Evolutionary conservation across 1,140 invertebrate species (phyloP), one percentile per base, ranked within the genome.

Genomic region (Diachasmimorpha longicaudata): DNA sequence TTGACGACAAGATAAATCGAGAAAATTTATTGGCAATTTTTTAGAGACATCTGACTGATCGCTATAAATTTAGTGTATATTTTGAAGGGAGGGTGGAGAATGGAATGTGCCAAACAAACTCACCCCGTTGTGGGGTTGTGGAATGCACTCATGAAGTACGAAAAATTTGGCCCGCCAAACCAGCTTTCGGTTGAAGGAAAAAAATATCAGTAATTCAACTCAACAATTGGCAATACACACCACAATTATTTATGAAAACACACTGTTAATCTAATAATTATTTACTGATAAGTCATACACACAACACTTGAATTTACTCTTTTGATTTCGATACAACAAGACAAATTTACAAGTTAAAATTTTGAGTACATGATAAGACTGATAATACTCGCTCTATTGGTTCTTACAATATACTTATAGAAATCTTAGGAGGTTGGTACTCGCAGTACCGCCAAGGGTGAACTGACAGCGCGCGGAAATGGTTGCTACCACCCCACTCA

Each of bases 391-490:
- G 11, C 11, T 46, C 10, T 46, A 46, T n/a, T 46, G 2, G 11
- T 52, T 52, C 48, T 52, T 52, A 52, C 48, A 52, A 16, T 52
- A 16, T n/a, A 52, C 48, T 52, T 10, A 46, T 46, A 46, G 10
- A 16, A 52, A 52, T 52, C 48, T 63, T 63, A 63, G 19, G 23
- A 63, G 1, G 58, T 23, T 25, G 58, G 19, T 25, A 25, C 58
- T 25, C 21, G 58, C 23, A 63, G 19, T 63, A 63, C 21, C 48
- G 37, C 74, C 68, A 75, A 36, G 31, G 46, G 46, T 70, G 48
- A 48, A 75, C 67, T 75, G 67, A 67, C 73, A 69, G 73, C 66
- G 63, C 72, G 63, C 71, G 39, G 58, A 63, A 74, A 67, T 52
- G 31, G 46, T 44, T 70, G 58, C 68, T 75, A 70, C 68, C 55